phyloP scores from a whole-genome alignment of 2,888 invertebrate species.

The Melanchra persicariae region DNA sequence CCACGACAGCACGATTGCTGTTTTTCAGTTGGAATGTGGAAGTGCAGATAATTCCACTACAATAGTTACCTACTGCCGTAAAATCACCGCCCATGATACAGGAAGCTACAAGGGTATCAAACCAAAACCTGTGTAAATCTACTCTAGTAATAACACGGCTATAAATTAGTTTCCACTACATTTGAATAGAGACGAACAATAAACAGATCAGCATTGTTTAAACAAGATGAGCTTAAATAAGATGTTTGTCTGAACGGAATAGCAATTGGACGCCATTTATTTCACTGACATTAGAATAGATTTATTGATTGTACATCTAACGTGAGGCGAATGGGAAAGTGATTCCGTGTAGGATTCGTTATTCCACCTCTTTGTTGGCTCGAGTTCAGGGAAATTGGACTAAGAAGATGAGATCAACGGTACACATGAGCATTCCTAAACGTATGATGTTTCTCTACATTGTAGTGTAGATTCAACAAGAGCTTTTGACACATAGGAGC shows the following conservation, averaged over 20 bases:
- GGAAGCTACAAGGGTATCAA: not conserved
- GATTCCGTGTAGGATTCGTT: slow-evolving; percentile 49
- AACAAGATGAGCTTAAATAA: slow-evolving; percentile 48
- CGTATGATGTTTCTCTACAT: not conserved
- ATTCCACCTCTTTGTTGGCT: slow-evolving; percentile 29
- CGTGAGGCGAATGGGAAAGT: slow-evolving; percentile 54
- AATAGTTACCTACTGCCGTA: not conserved
- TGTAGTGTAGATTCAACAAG: not conserved
- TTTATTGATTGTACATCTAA: slow-evolving; percentile 40
- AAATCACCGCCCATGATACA: not conserved
- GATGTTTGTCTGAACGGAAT: slow-evolving; percentile 47
- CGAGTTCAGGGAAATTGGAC: slow-evolving; percentile 47
- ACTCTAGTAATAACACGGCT: slow-evolving; percentile 5
- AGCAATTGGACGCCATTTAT: slow-evolving; percentile 56
- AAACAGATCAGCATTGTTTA: slow-evolving; percentile 46
- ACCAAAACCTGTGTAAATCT: slow-evolving; percentile 1
- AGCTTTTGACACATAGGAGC: slow-evolving; percentile 21
- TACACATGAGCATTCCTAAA: slow-evolving; percentile 1
- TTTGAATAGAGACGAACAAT: slow-evolving; percentile 22
- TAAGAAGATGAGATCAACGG: slow-evolving; percentile 1
- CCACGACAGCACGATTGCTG: not conserved
- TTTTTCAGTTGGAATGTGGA: too few species aligned
- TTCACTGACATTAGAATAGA: slow-evolving; percentile 58
- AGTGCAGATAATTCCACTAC: not conserved
- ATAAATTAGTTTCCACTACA: slow-evolving; percentile 34